Conservation (phyloP, 2,797 vertebrate species). For the Lagocephalus sceleratus region DNA sequence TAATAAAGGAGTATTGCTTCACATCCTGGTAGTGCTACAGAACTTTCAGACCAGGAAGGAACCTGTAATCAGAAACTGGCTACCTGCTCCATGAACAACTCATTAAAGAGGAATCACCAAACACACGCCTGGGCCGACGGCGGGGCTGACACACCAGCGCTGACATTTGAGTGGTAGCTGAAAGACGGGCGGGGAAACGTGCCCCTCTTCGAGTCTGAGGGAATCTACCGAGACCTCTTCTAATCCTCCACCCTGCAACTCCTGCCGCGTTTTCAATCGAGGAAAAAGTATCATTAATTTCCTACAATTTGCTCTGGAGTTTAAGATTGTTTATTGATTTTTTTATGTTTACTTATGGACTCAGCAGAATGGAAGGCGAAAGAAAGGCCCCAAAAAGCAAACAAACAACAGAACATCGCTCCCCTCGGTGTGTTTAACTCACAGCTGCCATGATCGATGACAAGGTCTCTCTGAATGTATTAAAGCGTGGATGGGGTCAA, state of each 20-base stretch:
- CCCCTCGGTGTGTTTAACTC: slow-evolving; percentile 65
- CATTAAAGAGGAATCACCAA: slow-evolving; percentile 69
- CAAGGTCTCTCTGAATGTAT: slow-evolving; percentile 80
- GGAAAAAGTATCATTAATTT: slow-evolving; percentile 80
- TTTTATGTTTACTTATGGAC: slow-evolving; percentile 84
- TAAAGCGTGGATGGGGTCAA: slow-evolving; percentile 78
- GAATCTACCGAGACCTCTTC: slow-evolving; percentile 67
- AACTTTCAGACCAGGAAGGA: too few relatives aligned
- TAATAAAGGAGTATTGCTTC: slow-evolving; percentile 25
- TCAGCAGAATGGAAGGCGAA: slow-evolving; percentile 39
- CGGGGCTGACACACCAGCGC: slow-evolving; percentile 60
- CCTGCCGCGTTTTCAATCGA: slow-evolving; percentile 75
- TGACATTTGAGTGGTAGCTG: slow-evolving; percentile 69
- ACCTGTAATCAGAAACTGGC: too few relatives aligned
- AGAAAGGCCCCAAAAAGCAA: slow-evolving; percentile 63
- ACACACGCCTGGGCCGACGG: slow-evolving; percentile 64
- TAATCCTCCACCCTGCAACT: slow-evolving; percentile 76
- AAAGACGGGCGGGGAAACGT: slow-evolving; percentile 68
- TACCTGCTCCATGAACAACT: slow-evolving; percentile 38
- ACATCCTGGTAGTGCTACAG: too few relatives aligned
- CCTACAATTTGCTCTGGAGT: slow-evolving; percentile 82
- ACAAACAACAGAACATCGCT: slow-evolving; percentile 68
- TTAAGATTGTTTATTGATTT: slow-evolving; percentile 94
- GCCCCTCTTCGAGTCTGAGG: slow-evolving; percentile 60
- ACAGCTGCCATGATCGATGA: slow-evolving; percentile 77